Percentiles rank a stretch among this genome's conserved stretches.
Conservation (phyloP, 1,140 invertebrate species). For the Melipona quadrifasciata region DNA sequence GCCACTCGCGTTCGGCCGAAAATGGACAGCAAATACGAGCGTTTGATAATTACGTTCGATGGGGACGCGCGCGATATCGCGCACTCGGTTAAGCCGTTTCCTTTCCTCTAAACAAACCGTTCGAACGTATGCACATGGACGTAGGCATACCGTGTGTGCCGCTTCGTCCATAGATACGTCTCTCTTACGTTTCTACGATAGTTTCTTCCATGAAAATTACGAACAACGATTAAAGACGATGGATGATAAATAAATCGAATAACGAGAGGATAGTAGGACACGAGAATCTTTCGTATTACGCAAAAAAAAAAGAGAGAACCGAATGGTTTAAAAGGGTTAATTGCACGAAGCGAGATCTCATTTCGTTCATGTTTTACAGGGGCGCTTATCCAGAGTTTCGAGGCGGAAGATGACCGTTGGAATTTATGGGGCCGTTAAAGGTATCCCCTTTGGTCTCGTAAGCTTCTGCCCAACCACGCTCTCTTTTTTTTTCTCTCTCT, state of each 20-base stretch:
- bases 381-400: constrained; percentile 71
- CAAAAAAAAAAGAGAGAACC: background rate
- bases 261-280: background rate
- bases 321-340: constrained; percentile 63
- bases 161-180: background rate
- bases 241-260: background rate
- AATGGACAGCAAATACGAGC: constrained; percentile 16
- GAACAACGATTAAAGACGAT: background rate
- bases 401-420: constrained; percentile 76
- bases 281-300: background rate
- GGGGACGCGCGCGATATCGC: constrained; percentile 6
- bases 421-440: constrained; percentile 79
- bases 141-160: no score
- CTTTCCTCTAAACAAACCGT: background rate
- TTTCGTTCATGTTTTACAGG: constrained; percentile 71
- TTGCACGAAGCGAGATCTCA: constrained; percentile 63
- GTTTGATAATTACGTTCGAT: constrained; percentile 46
- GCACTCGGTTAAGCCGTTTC: background rate
- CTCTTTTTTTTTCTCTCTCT: constrained; percentile 46
- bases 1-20: constrained; percentile 16
- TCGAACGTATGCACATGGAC: no score
- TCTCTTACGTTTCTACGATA: background rate
- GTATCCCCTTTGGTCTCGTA: constrained; percentile 70
- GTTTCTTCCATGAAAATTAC: background rate
- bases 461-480: constrained; percentile 64